Evolutionary conservation across 2,797 vertebrate species (phyloP).

Genomic region (Chiloscyllium punctatum): DNA sequence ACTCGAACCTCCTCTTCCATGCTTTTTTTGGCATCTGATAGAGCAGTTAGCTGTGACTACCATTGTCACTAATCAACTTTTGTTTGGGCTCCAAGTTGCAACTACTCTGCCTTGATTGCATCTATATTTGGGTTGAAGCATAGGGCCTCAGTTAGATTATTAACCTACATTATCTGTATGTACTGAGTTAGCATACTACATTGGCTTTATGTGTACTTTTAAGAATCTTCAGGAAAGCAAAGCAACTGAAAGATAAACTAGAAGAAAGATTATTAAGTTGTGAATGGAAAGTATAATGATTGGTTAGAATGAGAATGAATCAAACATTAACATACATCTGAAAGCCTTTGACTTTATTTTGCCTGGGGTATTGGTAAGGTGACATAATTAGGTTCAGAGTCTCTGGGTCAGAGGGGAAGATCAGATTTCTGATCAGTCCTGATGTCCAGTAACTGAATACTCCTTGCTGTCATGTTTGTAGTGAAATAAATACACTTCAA

Average conservation of each 20-base stretch:
- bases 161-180: background rate
- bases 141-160: background rate
- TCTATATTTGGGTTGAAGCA: background rate
- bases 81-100: background rate
- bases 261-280: background rate
- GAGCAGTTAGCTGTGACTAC: background rate
- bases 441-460: too few species aligned
- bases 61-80: background rate
- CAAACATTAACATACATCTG: background rate
- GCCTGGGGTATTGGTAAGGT: too few species aligned
- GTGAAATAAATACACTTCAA: background rate
- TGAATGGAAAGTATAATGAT: background rate
- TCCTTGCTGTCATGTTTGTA: background rate
- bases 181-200: background rate
- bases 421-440: too few species aligned
- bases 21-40: background rate
- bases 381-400: too few species aligned
- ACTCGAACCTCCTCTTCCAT: background rate
- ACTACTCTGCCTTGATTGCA: background rate
- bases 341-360: background rate
- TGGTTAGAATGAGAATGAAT: background rate
- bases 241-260: background rate
- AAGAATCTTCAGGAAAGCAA: background rate
- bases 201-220: too few species aligned
- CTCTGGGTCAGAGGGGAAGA: too few species aligned